Evolutionary conservation across 2,888 invertebrate species (phyloP).

Genomic region (Anarsia innoxiella): DNA sequence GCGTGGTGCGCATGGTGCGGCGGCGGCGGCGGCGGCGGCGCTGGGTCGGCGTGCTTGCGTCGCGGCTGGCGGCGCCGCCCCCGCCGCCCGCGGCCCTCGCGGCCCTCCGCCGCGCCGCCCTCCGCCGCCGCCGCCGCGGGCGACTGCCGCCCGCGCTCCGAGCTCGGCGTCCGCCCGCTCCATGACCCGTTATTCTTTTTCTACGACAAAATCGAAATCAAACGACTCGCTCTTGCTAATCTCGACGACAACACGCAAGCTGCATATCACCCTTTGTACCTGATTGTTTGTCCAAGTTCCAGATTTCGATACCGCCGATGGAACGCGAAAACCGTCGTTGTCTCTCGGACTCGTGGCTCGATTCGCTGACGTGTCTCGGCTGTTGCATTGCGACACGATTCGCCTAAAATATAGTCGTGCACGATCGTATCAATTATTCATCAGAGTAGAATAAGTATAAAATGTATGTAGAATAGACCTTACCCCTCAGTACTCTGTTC

Average conservation of each 20-base stretch:
- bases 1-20: slow-evolving; percentile 27
- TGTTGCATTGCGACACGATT: slow-evolving; percentile 66
- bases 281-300: slow-evolving; percentile 48
- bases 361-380: slow-evolving; percentile 57
- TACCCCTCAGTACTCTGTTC: slow-evolving; percentile 71
- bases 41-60: slow-evolving; percentile 26
- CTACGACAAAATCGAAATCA: slow-evolving; percentile 28
- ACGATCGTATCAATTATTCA: too few relatives aligned
- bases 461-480: neutral
- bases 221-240: too few relatives aligned
- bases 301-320: slow-evolving; percentile 43
- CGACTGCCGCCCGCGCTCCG: slow-evolving; percentile 49
- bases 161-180: slow-evolving; percentile 44
- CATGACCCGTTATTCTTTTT: slow-evolving; percentile 47
- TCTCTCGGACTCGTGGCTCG: slow-evolving; percentile 59
- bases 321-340: slow-evolving; percentile 60
- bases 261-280: too few relatives aligned
- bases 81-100: slow-evolving; percentile 23
- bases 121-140: slow-evolving; percentile 30
- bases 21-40: slow-evolving; percentile 26
- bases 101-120: slow-evolving; percentile 19
- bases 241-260: too few relatives aligned
- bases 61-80: slow-evolving; percentile 29
- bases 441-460: neutral
- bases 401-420: slow-evolving; percentile 53